phyloP scores from a whole-genome alignment of 2,113 vertebrate genomes.

The Lagopus muta region DNA sequence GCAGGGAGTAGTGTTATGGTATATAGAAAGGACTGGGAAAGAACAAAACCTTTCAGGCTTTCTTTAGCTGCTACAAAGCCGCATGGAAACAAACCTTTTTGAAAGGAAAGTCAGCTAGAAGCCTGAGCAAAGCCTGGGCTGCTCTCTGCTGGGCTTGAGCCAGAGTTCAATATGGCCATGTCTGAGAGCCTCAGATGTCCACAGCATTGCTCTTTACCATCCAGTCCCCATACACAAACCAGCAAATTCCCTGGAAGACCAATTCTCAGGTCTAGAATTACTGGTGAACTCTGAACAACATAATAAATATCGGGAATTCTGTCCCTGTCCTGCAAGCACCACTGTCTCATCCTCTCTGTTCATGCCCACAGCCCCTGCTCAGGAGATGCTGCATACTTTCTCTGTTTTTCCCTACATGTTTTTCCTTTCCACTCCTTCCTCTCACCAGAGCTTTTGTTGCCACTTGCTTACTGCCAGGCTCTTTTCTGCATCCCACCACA shows the following conservation, averaged over 20 bases:
- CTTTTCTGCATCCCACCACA: not conserved
- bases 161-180: not conserved
- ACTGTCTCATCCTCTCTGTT: not conserved
- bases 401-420: too few species aligned
- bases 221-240: not conserved
- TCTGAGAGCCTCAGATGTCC: not conserved
- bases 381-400: too few species aligned
- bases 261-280: not conserved
- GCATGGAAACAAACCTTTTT: slow-evolving; percentile 7
- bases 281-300: not conserved
- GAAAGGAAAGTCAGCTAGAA: not conserved
- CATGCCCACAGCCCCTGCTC: not conserved
- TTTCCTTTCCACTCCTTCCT: not conserved
- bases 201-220: not conserved
- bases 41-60: not conserved
- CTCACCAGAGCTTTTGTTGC: not conserved
- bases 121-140: not conserved
- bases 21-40: not conserved
- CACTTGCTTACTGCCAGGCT: not conserved
- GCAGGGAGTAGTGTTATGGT: not conserved
- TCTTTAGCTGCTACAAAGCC: not conserved
- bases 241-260: not conserved
- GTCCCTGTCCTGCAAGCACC: not conserved
- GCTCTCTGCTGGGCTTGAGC: not conserved
- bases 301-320: not conserved